Base-by-base conservation (phyloP, 1,140 invertebrate species). In the Papilio polytes region DNA sequence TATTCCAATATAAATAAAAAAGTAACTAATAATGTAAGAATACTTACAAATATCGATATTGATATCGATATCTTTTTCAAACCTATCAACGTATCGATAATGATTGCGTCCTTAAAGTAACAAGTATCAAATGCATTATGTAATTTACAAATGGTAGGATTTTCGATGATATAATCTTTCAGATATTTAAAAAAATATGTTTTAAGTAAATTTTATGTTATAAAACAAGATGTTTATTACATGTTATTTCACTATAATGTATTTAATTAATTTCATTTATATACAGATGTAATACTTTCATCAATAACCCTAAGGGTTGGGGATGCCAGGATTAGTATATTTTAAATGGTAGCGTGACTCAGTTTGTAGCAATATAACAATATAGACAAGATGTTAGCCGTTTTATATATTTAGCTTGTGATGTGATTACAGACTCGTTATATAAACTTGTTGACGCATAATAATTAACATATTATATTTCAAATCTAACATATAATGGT, bases 401-500 rank as follows among this genome's bases (percentile, higher is more conserved):
- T 87, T 87, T 81, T 80, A 89, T 85, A 87, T 82, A 81, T 88
- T 88, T 89, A 91, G 87, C 90, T 89, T 90, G 83, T 87, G 80
- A 86, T 84, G 84, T 88, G 87, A 88, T 87, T 87, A 85, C 86
- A 87, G 88, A 88, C 76, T 80, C 82, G 82, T 87, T 77, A 85
- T 89, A 85, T 90, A 90, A 90, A 90, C 90, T 88, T 92, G 93
- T 94, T 93, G 89, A 93, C 87, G 92, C 93, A 94, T 94, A 94
- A 94, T 93, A 92, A 88, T 89, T 88, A 88, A 87, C 82, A 85
- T 86, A 90, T 81, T 86, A 90, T 81, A 82, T 76, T 85, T 88
- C 85, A 84, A 80, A 90, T 87, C 85, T 88, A 86, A 82, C 80
- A 86, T 89, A 84, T 90, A 86, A 89, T 91, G 85, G 87, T 91